Conservation (phyloP, 2,888 invertebrate genomes). For the Lydus trimaculatus region DNA sequence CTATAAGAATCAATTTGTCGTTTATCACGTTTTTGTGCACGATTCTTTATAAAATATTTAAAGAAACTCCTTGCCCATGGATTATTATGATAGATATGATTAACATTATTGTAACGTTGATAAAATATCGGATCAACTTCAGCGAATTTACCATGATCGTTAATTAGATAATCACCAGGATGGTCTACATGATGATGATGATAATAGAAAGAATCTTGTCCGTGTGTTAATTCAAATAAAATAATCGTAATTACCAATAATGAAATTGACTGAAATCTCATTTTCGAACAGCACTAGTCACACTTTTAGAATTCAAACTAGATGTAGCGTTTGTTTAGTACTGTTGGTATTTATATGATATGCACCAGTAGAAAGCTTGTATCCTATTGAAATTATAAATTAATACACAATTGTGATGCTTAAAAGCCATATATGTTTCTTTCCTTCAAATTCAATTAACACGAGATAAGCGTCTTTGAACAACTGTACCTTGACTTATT, state of each 20-base stretch:
- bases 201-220: background rate
- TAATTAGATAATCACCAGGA: background rate
- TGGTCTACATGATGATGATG: background rate
- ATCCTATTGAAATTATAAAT: background rate
- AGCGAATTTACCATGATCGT: background rate
- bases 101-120: constrained; percentile 10
- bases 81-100: background rate
- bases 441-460: background rate
- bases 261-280: background rate
- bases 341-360: background rate
- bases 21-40: constrained; percentile 1
- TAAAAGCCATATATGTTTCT: background rate
- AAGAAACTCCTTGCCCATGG: constrained; percentile 10
- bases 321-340: background rate
- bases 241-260: background rate
- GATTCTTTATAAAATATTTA: constrained; percentile 4
- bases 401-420: background rate
- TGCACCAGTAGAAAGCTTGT: background rate
- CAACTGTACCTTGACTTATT: background rate
- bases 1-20: background rate
- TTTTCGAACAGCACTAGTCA: background rate
- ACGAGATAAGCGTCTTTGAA: background rate
- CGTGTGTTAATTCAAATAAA: too few species aligned
- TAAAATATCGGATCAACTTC: constrained; percentile 11
- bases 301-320: background rate